phyloP scores from a whole-genome alignment of 2,797 vertebrate genomes.

The Oreochromis grahami region DNA sequence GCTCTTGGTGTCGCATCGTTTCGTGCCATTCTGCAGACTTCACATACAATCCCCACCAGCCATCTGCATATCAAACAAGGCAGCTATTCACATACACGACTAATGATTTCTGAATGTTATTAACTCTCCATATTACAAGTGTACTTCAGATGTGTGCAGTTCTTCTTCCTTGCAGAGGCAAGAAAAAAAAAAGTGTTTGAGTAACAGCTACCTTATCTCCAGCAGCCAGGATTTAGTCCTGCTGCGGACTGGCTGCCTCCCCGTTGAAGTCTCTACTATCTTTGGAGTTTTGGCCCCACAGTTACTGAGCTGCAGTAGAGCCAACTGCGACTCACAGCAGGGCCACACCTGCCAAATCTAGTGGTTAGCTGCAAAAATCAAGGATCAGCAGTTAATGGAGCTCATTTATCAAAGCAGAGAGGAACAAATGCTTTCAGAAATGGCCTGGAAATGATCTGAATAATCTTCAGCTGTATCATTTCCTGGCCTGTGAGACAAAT shows the following conservation, averaged over 20 bases:
- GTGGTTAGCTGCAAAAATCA: constrained; percentile 43
- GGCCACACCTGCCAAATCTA: constrained; percentile 53
- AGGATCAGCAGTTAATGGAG: constrained; percentile 54
- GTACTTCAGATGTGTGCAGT: constrained; percentile 6
- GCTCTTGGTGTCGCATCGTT: constrained; percentile 17
- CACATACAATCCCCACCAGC: constrained; percentile 26
- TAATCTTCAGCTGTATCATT: neutral
- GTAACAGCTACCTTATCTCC: constrained; percentile 46
- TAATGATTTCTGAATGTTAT: constrained; percentile 50
- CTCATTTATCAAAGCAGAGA: constrained; percentile 56
- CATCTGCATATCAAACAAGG: constrained; percentile 58
- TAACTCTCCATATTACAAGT: constrained; percentile 15
- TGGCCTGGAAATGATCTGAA: neutral
- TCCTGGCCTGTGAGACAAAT: neutral
- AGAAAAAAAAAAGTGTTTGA: neutral
- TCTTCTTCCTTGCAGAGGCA: neutral
- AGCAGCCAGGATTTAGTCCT: constrained; percentile 39
- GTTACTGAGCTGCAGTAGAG: constrained; percentile 6
- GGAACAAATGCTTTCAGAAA: constrained; percentile 31
- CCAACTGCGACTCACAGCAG: constrained; percentile 35
- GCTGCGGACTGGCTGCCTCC: constrained; percentile 33
- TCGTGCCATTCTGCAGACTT: constrained; percentile 17
- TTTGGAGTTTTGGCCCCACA: constrained; percentile 33
- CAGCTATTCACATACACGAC: constrained; percentile 47
- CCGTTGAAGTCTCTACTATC: constrained; percentile 34